phyloP scores from a whole-genome alignment of 2,113 vertebrate species.

The Cranoglanis bouderius region DNA sequence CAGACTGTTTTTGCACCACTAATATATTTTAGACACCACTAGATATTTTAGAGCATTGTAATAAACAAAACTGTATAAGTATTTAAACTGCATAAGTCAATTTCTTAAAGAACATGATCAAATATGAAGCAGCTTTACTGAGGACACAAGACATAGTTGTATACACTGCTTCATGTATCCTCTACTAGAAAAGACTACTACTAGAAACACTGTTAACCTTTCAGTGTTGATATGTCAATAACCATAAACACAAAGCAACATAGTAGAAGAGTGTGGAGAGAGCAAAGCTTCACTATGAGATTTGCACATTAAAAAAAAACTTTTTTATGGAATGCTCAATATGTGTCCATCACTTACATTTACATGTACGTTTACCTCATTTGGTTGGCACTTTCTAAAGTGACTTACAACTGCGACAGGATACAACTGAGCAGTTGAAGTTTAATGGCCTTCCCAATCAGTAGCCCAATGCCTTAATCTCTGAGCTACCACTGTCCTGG shows the following conservation, averaged over 20 bases:
- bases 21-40: not conserved
- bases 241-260: not conserved
- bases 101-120: not conserved
- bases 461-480: not conserved
- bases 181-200: not conserved
- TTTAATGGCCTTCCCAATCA: not conserved
- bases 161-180: not conserved
- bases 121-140: not conserved
- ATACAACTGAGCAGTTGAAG: not conserved
- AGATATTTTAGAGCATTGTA: not conserved
- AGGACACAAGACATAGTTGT: not conserved
- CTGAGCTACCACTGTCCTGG: not conserved
- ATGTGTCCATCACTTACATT: not conserved
- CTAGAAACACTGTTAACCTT: not conserved
- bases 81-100: not conserved
- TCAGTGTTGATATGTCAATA: conserved; percentile 23
- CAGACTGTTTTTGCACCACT: not conserved
- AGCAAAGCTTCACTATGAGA: not conserved
- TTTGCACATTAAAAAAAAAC: no score
- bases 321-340: not conserved
- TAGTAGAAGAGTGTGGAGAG: not conserved
- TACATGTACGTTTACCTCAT: not conserved
- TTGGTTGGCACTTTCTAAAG: not conserved
- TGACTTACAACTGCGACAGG: not conserved
- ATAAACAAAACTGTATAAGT: not conserved